Evolutionary conservation across 1,140 invertebrate genomes (phyloP), one percentile per base, ranked within the genome.

Genomic region (Aradophagus sp.): DNA sequence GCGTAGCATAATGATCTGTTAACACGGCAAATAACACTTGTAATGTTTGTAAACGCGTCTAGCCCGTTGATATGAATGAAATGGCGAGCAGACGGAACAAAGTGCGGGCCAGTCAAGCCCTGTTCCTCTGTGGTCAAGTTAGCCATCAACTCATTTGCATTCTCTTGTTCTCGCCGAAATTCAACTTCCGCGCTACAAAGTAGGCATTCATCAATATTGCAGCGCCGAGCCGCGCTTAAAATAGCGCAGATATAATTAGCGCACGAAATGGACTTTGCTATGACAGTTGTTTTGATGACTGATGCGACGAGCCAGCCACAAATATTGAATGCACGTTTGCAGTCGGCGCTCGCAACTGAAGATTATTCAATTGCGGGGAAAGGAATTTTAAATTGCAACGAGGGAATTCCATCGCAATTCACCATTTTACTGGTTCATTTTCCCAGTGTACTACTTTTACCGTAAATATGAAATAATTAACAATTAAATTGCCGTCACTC

Each of bases 71-170:
- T 68, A 59, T 55, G 55, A 68, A 59, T 68, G 35, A 68, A 68
- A 26, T 12, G 26, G 53, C 53, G 41, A 59, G 47, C 48, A 16
- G 39, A 68, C 41, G 45, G 17, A 62, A 47, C 50, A 70, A 63
- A 62, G 58, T 52, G 45, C 56, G 52, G 58, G 38, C 27, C 41
- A 39, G 27, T 15, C 44, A 45, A 65, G 53, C 61, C 67, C 67
- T 52, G 52, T n/a, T n/a, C 56, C 74, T 34, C 59, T 62, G 74
- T 52, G 70, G 78, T 80, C 73, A 69, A 75, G 66, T 76, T 74
- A 73, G 63, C 77, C 77, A 65, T 77, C 77, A 77, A 76, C 75
- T 78, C 77, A 75, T 79, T 79, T 80, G 59, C 77, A 72, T 66
- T 77, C 76, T 68, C 75, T 69, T 75, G 76, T 76, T 75, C 76